Base-by-base conservation (phyloP, 2,888 invertebrate species). In the Rhingia campestris region DNA sequence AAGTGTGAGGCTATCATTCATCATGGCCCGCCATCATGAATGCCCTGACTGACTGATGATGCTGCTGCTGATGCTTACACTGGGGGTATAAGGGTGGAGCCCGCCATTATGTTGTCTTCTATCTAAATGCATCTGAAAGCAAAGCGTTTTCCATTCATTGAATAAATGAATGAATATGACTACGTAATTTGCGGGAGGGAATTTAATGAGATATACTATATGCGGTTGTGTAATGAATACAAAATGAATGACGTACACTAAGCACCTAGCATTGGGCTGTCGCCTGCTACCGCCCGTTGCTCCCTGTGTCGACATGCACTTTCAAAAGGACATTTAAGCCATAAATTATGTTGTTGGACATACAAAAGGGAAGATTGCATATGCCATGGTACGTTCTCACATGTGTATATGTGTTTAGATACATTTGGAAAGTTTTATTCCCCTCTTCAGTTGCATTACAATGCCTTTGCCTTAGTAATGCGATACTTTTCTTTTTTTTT, bases 131-230 rank as follows among this genome's bases (percentile, higher is more conserved):
- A 84, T 80, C 43, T 84, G 84, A 84, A 84, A 84, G 80, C 84
- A 84, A 84, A 84, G 84, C 84, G 84, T 84, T 84, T 82, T 80
- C 80, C 80, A 80, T 80, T 84, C 84, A 84, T 84, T 84, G 84
- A 84, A 84, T 80, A 84, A 84, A 84, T 84, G 82, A 84, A 84
- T 84, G 84, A 80, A 84, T 84, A 80, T 75, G 84, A 84, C 80
- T 84, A 80, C 64, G 80, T 84, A 84, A 84, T 84, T 84, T 84
- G 84, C 47, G 84, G 84, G 70, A 70, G 84, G 69, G 49, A 84
- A 80, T 84, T 80, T 84, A 84, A 80, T 80, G 84, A 84, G 74
- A 80, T 80, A 80, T 79, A 77, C 73, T 82, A 82, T 74, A 79
- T 84, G 84, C 84, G 75, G 74, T 53, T 74, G 74, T 80, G 84